These are phyloP conservation scores for Neotoma lepida DNA, from an alignment of 2,113 vertebrate genomes.

Conservation along the genomic window DNA sequence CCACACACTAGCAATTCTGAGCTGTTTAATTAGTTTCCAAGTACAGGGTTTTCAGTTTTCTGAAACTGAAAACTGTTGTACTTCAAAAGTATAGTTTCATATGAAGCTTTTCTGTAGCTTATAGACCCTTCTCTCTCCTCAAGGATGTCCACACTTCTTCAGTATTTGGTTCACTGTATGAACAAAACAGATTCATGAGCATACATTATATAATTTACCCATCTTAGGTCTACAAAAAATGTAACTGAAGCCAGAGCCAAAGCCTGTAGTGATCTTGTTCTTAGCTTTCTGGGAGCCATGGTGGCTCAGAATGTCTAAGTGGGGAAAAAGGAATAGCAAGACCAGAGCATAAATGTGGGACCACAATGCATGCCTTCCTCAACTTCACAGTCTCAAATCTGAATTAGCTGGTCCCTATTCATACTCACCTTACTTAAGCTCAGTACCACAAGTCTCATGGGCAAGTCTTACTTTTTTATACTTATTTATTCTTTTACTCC, in stretches of 20 bases:
- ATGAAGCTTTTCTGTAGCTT: neutral
- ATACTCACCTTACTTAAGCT: neutral
- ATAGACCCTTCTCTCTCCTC: constrained; percentile 43
- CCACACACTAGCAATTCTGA: constrained; percentile 44
- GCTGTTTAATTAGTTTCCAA: constrained; percentile 35
- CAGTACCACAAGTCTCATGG: neutral
- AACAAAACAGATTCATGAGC: neutral
- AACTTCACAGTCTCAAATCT: neutral
- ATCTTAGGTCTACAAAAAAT: neutral
- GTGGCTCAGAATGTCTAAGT: neutral
- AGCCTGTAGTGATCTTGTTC: neutral
- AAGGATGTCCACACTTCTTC: neutral
- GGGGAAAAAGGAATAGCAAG: neutral
- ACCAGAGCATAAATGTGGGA: neutral
- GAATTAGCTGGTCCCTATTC: neutral
- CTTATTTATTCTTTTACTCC: neutral
- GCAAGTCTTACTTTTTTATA: neutral
- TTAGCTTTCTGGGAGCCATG: neutral
- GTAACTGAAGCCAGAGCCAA: neutral
- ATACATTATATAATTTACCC: neutral
- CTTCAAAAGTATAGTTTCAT: constrained; percentile 46
- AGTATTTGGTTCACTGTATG: constrained; percentile 20
- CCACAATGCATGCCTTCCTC: neutral
- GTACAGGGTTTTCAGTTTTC: constrained; percentile 32
- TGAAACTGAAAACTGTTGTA: too few relatives aligned